A percentile compares a stretch with the other conserved stretches of the same genome.
Conservation (phyloP, 2,113 vertebrate species). For the Takifugu flavidus region DNA sequence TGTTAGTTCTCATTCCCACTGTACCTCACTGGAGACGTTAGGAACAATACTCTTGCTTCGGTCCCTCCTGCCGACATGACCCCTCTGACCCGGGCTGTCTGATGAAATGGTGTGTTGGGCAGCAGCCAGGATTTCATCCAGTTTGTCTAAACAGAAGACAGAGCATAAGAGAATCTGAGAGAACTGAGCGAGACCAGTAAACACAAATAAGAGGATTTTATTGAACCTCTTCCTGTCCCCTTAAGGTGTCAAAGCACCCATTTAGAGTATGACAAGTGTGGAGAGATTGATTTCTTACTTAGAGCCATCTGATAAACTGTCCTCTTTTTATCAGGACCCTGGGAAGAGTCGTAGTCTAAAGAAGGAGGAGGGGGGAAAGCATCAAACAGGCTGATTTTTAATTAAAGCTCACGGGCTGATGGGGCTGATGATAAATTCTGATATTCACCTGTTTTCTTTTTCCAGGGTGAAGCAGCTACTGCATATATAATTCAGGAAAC, state of each 20-base stretch:
- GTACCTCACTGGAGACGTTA: slow-evolving; percentile 82
- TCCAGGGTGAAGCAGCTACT: slow-evolving; percentile 84
- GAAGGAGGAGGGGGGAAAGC: slow-evolving; percentile 20
- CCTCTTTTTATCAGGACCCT: slow-evolving; percentile 87
- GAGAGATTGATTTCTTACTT: slow-evolving; percentile 75
- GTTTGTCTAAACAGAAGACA: slow-evolving; percentile 77
- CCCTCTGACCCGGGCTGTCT: slow-evolving; percentile 82
- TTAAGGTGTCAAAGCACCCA: slow-evolving; percentile 28
- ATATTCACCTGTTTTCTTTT: slow-evolving; percentile 88
- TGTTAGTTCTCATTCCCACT: slow-evolving; percentile 28
- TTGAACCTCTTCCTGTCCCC: not conserved
- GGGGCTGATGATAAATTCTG: slow-evolving; percentile 48
- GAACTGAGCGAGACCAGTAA: slow-evolving; percentile 2
- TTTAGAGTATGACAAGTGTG: slow-evolving; percentile 27
- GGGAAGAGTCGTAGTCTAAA: slow-evolving; percentile 84
- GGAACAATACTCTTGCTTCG: slow-evolving; percentile 81
- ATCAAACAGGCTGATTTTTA: slow-evolving; percentile 60
- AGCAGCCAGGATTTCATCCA: slow-evolving; percentile 91
- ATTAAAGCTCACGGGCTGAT: slow-evolving; percentile 62
- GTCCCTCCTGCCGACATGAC: slow-evolving; percentile 82
- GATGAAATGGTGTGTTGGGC: slow-evolving; percentile 90
- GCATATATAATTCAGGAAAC: slow-evolving; percentile 55
- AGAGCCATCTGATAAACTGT: slow-evolving; percentile 94
- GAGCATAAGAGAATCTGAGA: not conserved
- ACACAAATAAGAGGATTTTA: slow-evolving; percentile 22